phyloP scores from a whole-genome alignment of 2,888 invertebrate species.

The Branchinecta sandiegonensis region DNA sequence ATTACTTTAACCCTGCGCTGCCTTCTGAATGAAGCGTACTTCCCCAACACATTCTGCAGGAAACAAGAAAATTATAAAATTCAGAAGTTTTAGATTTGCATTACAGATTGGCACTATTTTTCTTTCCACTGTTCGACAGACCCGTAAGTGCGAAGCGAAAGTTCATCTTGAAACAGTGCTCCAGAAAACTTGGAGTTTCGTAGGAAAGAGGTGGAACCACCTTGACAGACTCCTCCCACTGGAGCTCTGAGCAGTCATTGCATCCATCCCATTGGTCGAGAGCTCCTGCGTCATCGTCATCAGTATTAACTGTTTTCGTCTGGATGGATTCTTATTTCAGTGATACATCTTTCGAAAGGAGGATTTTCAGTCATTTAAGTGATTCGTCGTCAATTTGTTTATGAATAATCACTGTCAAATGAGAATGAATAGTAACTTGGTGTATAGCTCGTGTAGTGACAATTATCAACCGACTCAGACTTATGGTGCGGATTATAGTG shows the following conservation, averaged over 20 bases:
- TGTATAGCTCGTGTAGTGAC: slow-evolving; percentile 6
- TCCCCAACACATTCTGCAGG: no score
- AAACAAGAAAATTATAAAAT: no score
- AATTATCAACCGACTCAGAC: slow-evolving; percentile 1
- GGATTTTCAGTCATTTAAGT: slow-evolving; percentile 16
- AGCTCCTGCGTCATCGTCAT: not conserved
- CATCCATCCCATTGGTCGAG: not conserved
- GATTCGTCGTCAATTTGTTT: slow-evolving; percentile 16
- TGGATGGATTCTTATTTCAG: slow-evolving; percentile 12
- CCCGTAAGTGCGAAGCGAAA: no score
- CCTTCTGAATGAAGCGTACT: no score
- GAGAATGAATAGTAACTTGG: slow-evolving; percentile 13
- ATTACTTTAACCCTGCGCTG: no score
- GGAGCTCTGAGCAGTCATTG: not conserved
- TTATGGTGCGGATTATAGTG: slow-evolving; percentile 14
- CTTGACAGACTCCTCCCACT: no score
- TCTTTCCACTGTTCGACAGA: no score
- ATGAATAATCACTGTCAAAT: slow-evolving; percentile 15
- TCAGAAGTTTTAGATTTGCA: no score
- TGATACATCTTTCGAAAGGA: slow-evolving; percentile 13
- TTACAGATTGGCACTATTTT: no score
- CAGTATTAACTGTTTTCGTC: slow-evolving; percentile 1
- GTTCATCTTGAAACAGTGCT: no score
- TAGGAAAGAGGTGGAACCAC: no score
- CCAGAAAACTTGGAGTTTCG: no score